Base-by-base conservation (phyloP, 92 coral and sea anemone genomes). In the Porites evermanni region DNA sequence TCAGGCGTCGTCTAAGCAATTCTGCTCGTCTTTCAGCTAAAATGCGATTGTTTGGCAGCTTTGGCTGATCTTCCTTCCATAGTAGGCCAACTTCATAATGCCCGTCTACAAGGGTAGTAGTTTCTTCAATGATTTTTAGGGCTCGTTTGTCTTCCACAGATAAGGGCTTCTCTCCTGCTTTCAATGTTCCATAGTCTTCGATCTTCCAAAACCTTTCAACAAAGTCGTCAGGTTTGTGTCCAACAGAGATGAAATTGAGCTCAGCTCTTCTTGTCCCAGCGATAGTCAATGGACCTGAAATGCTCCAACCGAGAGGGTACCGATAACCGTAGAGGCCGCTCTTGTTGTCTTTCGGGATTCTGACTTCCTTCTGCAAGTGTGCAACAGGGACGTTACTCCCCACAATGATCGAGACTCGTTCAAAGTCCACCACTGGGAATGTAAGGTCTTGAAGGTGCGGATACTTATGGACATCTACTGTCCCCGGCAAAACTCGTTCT, bases 121-220 rank as follows among this genome's bases (percentile, higher is more conserved):
- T n/a, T n/a, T n/a, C n/a, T n/a, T n/a, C n/a, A n/a, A n/a, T n/a
- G n/a, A n/a, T n/a, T n/a, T n/a, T n/a, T n/a, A n/a, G n/a, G n/a
- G n/a, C n/a, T n/a, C 89, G 75, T 56, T 58, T 77, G 53, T 90
- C 93, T 21, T 84, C 90, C 14, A 72, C 84, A 6, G 94, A 90
- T 29, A 87, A 84, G 63, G 78, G 85, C 50, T 61, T 82, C 51
- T 75, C 79, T 50, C 51, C 83, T 19, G 86, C 59, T 61, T 29
- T 77, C 13, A 77, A 29, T 38, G 89, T 83, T 38, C 94, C 94
- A 53, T 82, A 79, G 29, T 72, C 88, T 83, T 93, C 94, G 19
- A 91, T 70, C 26, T 64, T 67, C 96, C 94, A 93, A 24, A 93
- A 90, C 21, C 73, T 81, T 73, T 93, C 94, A 16, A 93, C 51